Base-by-base conservation (phyloP, 2,113 vertebrate genomes). In the Sander vitreus region DNA sequence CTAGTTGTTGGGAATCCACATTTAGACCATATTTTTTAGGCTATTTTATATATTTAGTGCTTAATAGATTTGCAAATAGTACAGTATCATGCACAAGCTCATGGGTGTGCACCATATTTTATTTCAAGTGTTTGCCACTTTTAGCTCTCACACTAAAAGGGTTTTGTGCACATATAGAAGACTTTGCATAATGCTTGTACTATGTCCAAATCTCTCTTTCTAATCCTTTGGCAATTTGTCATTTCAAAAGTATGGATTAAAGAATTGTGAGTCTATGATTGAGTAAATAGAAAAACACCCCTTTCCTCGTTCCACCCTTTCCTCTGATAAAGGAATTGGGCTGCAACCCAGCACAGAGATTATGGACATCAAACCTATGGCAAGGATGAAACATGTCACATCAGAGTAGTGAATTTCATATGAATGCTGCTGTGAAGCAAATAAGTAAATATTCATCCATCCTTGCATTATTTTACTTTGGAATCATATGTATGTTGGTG, bases 201-300 rank as follows among this genome's bases (percentile, higher is more conserved):
- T 53, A 69, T 66, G 64, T 83, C 70, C 76, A 91, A 90, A 87
- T 81, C 58, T 53, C 6, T 65, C 16, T 60, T 48, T 85, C 27
- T 67, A 50, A 70, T 70, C 63, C 54, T 73, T 63, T 86, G 83
- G 47, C 81, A 85, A 72, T 89, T 80, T 86, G 63, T 83, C 59
- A 79, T 78, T 81, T 87, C 65, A 69, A 69, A 80, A 80, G 67
- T 69, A 69, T 80, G 80, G 84, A 91, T 88, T 87, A 73, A 77
- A 81, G 43, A 78, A 78, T 57, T 59, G 74, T 43, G 14, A 21
- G 6, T 65, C 43, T 73, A 25, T 45, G 23, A 75, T 19, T 67
- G 69, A 54, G 45, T 65, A 71, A 80, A 86, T 60, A 66, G 18
- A 78, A 80, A 64, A 72, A 43, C 78, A 77, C 68, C 45, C 82